Conservation (phyloP, 2,888 invertebrate species). For the Flabesymbios commensalis region DNA sequence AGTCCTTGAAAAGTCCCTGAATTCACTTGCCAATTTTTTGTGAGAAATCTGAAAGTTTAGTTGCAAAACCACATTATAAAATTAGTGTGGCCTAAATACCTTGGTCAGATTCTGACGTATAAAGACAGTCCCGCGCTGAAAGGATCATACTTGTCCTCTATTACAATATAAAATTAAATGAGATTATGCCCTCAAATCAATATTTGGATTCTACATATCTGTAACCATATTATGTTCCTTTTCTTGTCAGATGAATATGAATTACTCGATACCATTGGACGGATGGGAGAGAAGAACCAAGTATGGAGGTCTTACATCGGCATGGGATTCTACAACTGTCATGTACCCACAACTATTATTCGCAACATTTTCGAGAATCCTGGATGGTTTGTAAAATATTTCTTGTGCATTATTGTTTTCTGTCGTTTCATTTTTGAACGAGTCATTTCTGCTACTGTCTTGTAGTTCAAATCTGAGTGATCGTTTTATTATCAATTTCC, state of each 20-base stretch:
- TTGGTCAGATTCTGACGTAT: no score
- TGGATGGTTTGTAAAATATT: slow-evolving; percentile 81
- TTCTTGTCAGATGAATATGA: slow-evolving; percentile 80
- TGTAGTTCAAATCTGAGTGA: no score
- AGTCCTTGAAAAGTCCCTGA: no score
- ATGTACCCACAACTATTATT: slow-evolving; percentile 92
- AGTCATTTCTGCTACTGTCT: no score
- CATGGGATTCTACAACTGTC: slow-evolving; percentile 98
- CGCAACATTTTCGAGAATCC: slow-evolving; percentile 98
- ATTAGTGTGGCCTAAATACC: no score
- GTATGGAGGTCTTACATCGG: slow-evolving; percentile 96
- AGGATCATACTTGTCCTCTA: no score
- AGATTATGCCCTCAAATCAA: neutral
- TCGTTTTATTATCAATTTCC: no score
- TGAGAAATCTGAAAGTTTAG: no score
- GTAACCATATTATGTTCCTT: slow-evolving; percentile 2
- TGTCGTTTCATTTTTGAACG: neutral
- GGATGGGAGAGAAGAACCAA: slow-evolving; percentile 73
- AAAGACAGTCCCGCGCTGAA: no score
- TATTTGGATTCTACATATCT: slow-evolving; percentile 2
- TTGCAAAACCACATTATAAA: no score
- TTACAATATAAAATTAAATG: neutral
- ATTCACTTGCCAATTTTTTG: no score
- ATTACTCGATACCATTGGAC: slow-evolving; percentile 67
- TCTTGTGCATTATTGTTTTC: neutral